Evolutionary conservation across 2,888 invertebrate genomes (phyloP), one percentile per base, ranked within the genome.

Genomic region (Amphipyra berbera): DNA sequence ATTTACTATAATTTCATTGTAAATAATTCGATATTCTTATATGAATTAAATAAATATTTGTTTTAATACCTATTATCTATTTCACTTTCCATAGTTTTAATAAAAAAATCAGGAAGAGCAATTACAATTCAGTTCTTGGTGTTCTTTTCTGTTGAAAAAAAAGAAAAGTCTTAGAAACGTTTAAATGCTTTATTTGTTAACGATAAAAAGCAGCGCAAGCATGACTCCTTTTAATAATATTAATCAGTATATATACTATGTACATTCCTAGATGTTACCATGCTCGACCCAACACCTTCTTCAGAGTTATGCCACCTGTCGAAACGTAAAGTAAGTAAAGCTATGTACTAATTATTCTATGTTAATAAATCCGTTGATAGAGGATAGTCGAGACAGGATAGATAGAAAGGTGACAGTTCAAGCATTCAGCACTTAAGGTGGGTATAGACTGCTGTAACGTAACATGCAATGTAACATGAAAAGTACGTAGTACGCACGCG

Each of bases 31-130:
- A 92, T 93, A 93, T 91, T 91, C 90, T 92, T 93, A 90, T 90
- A 92, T 90, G 89, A 91, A 91, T 88, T 90, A 91, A 94, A 93
- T 93, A 94, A 93, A 94, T 92, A 92, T 91, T 93, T 95, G 93
- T 93, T 94, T 95, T 93, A 94, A 94, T 93, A 93, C 88, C 85
- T 76, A 85, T 77, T 67, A 79, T 81, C 75, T 78, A 86, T 88
- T 90, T 88, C 40, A 68, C 59, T 77, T 72, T 54, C 76, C 46
- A 21, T 42, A 35, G 5, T 81, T 62, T 74, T 73, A 57, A 49
- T 6, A 54, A 1, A 30, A n/a, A 56, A 42, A 37, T n/a, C 42
- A 62, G 33, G 49, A 27, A 15, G 57, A 21, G 37, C n/a, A 35
- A 41, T 80, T 78, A 87, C 40, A 90, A 78, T 78, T 91, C 89